Conservation (phyloP, 2,113 vertebrate species). For the Tetraodon nigroviridis region DNA sequence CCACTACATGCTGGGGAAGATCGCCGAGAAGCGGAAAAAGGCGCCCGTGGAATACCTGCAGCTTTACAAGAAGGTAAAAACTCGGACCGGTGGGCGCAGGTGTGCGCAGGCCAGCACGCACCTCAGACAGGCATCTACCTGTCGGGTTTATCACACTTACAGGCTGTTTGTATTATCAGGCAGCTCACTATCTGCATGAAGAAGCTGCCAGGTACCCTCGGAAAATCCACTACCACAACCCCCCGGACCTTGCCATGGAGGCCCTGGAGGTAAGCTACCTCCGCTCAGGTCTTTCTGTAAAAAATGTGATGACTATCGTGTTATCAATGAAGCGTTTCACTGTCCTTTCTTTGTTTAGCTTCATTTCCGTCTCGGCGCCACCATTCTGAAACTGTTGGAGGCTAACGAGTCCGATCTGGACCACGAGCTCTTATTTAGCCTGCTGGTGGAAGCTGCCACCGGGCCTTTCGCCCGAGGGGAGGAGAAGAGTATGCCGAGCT, state of each 20-base stretch:
- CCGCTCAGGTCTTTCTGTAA: neutral
- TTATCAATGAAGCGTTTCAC: too few species aligned
- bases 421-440: constrained; percentile 82
- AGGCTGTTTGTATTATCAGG: constrained; percentile 51
- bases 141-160: neutral
- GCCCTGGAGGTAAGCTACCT: constrained; percentile 85
- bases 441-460: constrained; percentile 88
- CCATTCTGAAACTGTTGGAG: constrained; percentile 91
- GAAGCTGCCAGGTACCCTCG: constrained; percentile 95
- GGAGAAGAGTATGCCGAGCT: constrained; percentile 91
- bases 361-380: constrained; percentile 90
- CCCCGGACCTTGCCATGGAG: constrained; percentile 96
- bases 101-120: constrained; percentile 1
- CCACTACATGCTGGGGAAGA: constrained; percentile 99
- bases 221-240: constrained; percentile 98
- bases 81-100: too few species aligned
- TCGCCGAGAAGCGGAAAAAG: constrained; percentile 89
- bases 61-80: constrained; percentile 85
- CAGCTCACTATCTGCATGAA: constrained; percentile 88
- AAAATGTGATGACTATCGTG: too few species aligned
- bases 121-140: neutral
- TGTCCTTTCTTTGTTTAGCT: constrained; percentile 68
- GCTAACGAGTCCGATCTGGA: constrained; percentile 75
- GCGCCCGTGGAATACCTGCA: constrained; percentile 81
- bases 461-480: constrained; percentile 94